phyloP scores from a whole-genome alignment of 2,888 invertebrate genomes.

The Plemyria rubiginata region DNA sequence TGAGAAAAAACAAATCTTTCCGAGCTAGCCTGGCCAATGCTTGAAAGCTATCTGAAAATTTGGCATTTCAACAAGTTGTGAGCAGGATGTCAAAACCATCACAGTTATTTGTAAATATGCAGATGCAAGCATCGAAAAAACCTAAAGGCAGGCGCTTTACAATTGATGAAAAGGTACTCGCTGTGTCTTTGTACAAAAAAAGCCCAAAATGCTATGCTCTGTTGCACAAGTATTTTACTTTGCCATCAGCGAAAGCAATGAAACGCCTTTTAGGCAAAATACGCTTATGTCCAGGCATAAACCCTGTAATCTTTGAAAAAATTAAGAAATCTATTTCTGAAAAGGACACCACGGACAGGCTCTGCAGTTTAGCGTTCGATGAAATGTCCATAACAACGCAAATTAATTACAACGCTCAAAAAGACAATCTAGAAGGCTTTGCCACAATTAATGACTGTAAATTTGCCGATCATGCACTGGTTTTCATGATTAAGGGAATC shows the following conservation, averaged over 20 bases:
- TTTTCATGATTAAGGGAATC: not conserved
- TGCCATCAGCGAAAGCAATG: conserved; percentile 1
- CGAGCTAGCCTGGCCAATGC: too few species aligned
- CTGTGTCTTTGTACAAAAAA: not conserved
- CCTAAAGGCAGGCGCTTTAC: too few species aligned
- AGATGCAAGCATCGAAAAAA: too few species aligned
- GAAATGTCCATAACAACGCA: not conserved
- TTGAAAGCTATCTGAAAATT: too few species aligned
- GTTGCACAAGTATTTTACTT: not conserved
- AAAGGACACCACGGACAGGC: not conserved
- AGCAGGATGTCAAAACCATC: too few species aligned
- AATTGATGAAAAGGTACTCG: too few species aligned
- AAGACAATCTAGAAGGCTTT: not conserved
- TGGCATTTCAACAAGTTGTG: too few species aligned
- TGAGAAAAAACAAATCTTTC: too few species aligned
- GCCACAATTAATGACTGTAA: not conserved
- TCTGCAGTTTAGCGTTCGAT: not conserved
- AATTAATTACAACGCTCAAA: not conserved
- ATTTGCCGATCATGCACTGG: conserved; percentile 1
- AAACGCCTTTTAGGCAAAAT: not conserved
- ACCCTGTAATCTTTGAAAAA: not conserved
- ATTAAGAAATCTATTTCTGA: not conserved
- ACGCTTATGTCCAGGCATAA: not conserved
- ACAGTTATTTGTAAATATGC: too few species aligned
- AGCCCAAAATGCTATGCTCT: not conserved